A percentile compares a stretch with the other conserved stretches of the same genome.
Evolutionary conservation across 2,888 invertebrate genomes (phyloP).

Genomic region (Mesochorus sp.): DNA sequence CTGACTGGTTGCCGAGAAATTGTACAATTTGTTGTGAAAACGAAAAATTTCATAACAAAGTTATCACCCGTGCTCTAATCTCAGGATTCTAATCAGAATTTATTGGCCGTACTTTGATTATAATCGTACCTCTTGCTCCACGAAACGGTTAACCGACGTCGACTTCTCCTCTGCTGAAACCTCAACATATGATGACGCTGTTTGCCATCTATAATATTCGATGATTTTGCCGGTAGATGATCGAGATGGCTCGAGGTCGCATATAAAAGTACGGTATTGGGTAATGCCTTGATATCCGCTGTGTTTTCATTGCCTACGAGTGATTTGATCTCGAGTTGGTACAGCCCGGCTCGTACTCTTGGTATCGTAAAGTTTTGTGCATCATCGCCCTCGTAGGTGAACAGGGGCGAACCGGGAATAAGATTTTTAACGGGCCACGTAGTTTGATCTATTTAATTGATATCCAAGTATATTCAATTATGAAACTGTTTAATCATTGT

Average conservation of each 20-base stretch:
- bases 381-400: constrained; percentile 78
- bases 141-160: constrained; percentile 78
- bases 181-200: constrained; percentile 74
- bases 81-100: not conserved
- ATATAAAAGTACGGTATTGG: constrained; percentile 78
- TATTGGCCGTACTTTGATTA: not conserved
- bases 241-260: constrained; percentile 77
- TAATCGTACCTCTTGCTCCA: constrained; percentile 78
- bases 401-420: constrained; percentile 77
- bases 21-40: not conserved
- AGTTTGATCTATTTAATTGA: constrained; percentile 65
- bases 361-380: constrained; percentile 79
- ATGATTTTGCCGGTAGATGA: constrained; percentile 70
- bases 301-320: constrained; percentile 58
- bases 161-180: constrained; percentile 78
- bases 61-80: not conserved
- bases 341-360: constrained; percentile 77
- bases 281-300: constrained; percentile 56
- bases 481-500: not conserved
- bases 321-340: constrained; percentile 79
- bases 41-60: not conserved
- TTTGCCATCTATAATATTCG: constrained; percentile 67
- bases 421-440: constrained; percentile 79
- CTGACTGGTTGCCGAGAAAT: too few relatives aligned
- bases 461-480: not conserved